Conservation (phyloP, 1,140 invertebrate genomes). For the Psilanteris sp. region DNA sequence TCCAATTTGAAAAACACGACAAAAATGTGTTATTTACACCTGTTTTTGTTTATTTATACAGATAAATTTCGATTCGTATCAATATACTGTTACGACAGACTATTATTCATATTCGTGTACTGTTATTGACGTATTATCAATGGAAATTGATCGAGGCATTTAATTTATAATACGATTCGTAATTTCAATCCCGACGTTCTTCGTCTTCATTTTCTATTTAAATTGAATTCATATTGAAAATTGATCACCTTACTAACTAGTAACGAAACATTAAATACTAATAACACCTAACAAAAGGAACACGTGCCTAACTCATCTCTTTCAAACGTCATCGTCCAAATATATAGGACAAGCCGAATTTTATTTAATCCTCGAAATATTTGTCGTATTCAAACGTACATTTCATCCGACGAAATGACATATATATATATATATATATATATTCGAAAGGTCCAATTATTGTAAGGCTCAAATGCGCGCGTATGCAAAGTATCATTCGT, state of each 20-base stretch:
- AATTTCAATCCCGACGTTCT: slow-evolving; percentile 16
- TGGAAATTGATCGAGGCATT: slow-evolving; percentile 36
- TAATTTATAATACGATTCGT: slow-evolving; percentile 30
- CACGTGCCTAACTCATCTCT: too few species aligned
- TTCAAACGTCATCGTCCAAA: too few species aligned
- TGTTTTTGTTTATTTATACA: slow-evolving; percentile 6
- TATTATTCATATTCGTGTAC: slow-evolving; percentile 31
- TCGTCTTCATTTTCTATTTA: slow-evolving; percentile 18
- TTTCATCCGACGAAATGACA: too few species aligned
- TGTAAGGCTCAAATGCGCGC: too few species aligned
- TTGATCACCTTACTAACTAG: slow-evolving; percentile 8
- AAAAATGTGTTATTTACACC: not conserved
- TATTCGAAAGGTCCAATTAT: too few species aligned
- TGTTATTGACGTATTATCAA: slow-evolving; percentile 26
- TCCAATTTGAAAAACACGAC: too few species aligned
- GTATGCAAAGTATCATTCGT: slow-evolving; percentile 5
- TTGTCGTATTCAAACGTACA: too few species aligned
- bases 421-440: too few species aligned
- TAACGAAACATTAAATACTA: not conserved
- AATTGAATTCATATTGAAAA: slow-evolving; percentile 18
- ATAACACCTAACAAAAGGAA: too few species aligned
- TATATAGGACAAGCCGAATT: too few species aligned
- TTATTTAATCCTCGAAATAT: too few species aligned
- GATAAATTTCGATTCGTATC: slow-evolving; percentile 15
- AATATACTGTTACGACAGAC: slow-evolving; percentile 19